These are phyloP conservation scores for Notodonta dromedarius DNA, from an alignment of 2,888 invertebrate genomes.

Conservation along the genomic window DNA sequence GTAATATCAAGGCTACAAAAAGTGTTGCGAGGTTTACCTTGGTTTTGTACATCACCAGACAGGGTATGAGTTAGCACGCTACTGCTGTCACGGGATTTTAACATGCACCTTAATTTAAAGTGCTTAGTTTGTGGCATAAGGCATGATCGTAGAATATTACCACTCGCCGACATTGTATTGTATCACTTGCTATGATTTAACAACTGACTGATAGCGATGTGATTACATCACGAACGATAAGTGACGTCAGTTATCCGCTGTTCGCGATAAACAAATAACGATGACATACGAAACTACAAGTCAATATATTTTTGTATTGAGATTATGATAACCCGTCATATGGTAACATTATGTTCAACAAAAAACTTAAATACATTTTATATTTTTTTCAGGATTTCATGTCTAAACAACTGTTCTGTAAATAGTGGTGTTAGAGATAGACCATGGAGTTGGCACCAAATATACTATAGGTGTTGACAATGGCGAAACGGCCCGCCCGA, in stretches of 20 bases:
- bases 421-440: too few relatives aligned
- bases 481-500: too few relatives aligned
- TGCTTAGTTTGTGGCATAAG: too few relatives aligned
- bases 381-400: too few relatives aligned
- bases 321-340: neutral
- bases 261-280: neutral
- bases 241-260: neutral
- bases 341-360: neutral
- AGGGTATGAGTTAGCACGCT: neutral
- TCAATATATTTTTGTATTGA: neutral
- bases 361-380: neutral
- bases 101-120: neutral
- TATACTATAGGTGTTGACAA: too few relatives aligned
- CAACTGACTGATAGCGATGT: conserved; percentile 2
- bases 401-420: too few relatives aligned
- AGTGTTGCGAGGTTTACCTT: neutral
- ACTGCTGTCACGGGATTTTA: neutral
- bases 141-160: neutral
- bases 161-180: neutral
- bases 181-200: neutral
- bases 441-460: too few relatives aligned
- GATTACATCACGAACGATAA: conserved; percentile 5
- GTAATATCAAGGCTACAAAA: neutral
- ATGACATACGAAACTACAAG: neutral
- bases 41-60: neutral